These are phyloP conservation scores for Ischnura elegans DNA, from an alignment of 2,888 invertebrate genomes.

Conservation along the genomic window DNA sequence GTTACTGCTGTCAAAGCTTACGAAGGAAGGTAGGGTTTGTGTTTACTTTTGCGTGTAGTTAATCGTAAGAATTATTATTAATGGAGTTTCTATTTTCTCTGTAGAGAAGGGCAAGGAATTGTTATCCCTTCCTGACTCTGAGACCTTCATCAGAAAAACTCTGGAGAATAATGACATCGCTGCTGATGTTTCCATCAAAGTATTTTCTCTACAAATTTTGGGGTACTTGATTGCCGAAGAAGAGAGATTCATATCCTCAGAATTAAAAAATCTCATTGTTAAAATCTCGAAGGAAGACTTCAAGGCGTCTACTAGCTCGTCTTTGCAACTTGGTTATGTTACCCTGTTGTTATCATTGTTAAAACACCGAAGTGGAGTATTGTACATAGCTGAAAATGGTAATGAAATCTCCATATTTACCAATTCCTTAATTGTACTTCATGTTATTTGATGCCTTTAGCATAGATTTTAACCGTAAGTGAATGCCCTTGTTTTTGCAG, in stretches of 20 bases:
- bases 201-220: slow-evolving; percentile 40
- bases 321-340: slow-evolving; percentile 34
- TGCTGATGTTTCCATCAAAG: neutral
- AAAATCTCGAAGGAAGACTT: neutral
- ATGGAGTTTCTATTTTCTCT: neutral
- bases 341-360: slow-evolving; percentile 10
- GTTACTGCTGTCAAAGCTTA: slow-evolving; percentile 49
- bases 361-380: neutral
- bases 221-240: slow-evolving; percentile 7
- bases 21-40: slow-evolving; percentile 29
- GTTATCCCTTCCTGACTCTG: slow-evolving; percentile 33
- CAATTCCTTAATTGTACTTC: neutral
- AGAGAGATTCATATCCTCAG: slow-evolving; percentile 26
- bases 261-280: neutral
- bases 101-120: slow-evolving; percentile 56
- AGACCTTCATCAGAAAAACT: neutral
- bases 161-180: neutral
- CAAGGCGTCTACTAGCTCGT: slow-evolving; percentile 27
- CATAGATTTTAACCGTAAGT: neutral
- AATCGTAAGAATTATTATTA: neutral
- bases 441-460: neutral
- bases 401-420: neutral
- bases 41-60: neutral
- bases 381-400: slow-evolving; percentile 41
- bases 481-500: slow-evolving; percentile 75